Evolutionary conservation across 2,113 vertebrate species (phyloP).

Genomic region (Gymnorhina tibicen): DNA sequence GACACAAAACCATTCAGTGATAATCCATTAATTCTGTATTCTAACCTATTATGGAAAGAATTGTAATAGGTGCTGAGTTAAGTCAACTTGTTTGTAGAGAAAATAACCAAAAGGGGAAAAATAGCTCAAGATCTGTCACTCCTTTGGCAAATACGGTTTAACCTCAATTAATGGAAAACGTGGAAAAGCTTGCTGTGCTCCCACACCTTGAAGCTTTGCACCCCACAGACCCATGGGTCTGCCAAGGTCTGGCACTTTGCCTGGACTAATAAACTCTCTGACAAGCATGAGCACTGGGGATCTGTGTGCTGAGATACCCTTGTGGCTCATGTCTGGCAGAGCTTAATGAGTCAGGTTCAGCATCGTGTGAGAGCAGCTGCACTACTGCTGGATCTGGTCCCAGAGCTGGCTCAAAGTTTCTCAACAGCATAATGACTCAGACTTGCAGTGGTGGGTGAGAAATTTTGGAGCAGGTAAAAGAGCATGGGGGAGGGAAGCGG

Average conservation of each 20-base stretch:
- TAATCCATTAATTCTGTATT: slow-evolving; percentile 15
- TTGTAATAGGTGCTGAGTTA: slow-evolving; percentile 7
- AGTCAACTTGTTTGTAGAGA: slow-evolving; percentile 33
- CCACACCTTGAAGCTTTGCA: slow-evolving; percentile 31
- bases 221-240: not conserved
- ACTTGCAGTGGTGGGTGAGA: slow-evolving; percentile 41
- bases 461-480: slow-evolving; percentile 38
- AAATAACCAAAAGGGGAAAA: slow-evolving; percentile 28
- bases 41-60: not conserved
- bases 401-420: slow-evolving; percentile 44
- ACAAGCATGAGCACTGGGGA: not conserved
- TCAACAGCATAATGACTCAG: slow-evolving; percentile 41
- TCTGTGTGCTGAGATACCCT: slow-evolving; percentile 30
- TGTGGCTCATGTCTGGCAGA: slow-evolving; percentile 42
- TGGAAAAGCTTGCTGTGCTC: slow-evolving; percentile 25
- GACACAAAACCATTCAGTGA: not conserved
- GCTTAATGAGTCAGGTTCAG: slow-evolving; percentile 45
- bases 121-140: not conserved
- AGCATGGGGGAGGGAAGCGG: not conserved
- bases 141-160: slow-evolving; percentile 31
- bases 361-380: slow-evolving; percentile 54
- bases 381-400: slow-evolving; percentile 30
- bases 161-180: slow-evolving; percentile 28
- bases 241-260: slow-evolving; percentile 44
- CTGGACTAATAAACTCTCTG: slow-evolving; percentile 50